Conservation (phyloP, 2,797 vertebrate genomes). For the Enteromius paludinosus region DNA sequence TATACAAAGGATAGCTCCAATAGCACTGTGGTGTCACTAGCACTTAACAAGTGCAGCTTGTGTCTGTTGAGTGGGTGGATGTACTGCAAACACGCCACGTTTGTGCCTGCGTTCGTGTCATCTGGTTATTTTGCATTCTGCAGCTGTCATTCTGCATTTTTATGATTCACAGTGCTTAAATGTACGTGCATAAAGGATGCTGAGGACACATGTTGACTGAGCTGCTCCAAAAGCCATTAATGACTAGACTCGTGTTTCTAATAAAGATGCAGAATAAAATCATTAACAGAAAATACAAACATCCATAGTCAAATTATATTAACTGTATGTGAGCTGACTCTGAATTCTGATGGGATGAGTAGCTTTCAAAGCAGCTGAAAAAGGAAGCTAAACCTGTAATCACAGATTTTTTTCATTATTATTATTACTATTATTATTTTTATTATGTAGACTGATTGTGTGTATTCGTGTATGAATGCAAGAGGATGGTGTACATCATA, state of each 20-base stretch:
- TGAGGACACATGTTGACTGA: constrained; percentile 23
- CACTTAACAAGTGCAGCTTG: constrained; percentile 41
- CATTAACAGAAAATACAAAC: background rate
- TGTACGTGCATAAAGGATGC: constrained; percentile 7
- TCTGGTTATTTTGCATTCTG: constrained; percentile 54
- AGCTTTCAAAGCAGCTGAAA: background rate
- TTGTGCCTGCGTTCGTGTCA: constrained; percentile 42
- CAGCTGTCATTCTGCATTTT: constrained; percentile 55
- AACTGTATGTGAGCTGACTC: background rate
- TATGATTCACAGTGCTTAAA: constrained; percentile 16
- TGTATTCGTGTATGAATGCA: background rate
- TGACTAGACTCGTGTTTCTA: background rate
- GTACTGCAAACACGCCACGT: constrained; percentile 23
- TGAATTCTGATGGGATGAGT: background rate
- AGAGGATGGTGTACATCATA: too few species aligned
- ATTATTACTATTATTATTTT: background rate
- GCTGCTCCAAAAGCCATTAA: constrained; percentile 7
- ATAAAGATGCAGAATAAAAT: constrained; percentile 1
- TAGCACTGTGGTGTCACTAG: constrained; percentile 24
- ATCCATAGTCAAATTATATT: background rate
- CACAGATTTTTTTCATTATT: background rate
- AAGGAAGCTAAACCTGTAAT: background rate
- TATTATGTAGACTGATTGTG: background rate
- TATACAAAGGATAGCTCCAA: constrained; percentile 41
- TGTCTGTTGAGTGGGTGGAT: constrained; percentile 42